A percentile compares a stretch with the other conserved stretches of the same genome.
Evolutionary conservation across 2,113 vertebrate genomes (phyloP).

Genomic region (Vulpes ferrilata): DNA sequence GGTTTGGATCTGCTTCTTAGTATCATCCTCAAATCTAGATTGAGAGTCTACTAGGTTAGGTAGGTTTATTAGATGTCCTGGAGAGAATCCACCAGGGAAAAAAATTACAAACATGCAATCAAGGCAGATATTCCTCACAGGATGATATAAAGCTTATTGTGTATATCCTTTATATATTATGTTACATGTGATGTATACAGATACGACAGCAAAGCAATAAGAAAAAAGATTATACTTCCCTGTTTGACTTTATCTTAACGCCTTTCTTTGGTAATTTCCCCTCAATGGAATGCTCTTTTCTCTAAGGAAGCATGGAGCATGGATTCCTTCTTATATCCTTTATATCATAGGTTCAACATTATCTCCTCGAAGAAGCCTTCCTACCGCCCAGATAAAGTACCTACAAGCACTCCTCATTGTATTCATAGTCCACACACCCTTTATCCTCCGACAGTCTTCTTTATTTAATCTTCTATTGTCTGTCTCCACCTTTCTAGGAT

Average conservation of each 20-base stretch:
- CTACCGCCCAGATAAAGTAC: not conserved
- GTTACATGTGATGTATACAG: not conserved
- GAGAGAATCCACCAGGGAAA: not conserved
- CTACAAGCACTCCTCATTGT: not conserved
- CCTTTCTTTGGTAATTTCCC: not conserved
- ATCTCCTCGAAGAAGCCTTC: not conserved
- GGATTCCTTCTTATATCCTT: not conserved
- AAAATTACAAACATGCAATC: not conserved
- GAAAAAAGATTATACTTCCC: not conserved
- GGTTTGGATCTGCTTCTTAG: not conserved
- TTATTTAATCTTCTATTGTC: slow-evolving; percentile 6
- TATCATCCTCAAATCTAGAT: not conserved
- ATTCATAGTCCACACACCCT: not conserved
- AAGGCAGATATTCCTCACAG: not conserved
- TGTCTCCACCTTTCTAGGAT: not conserved
- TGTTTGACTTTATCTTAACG: not conserved
- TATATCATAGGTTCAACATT: not conserved
- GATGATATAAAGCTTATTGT: not conserved
- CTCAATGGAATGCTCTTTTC: not conserved
- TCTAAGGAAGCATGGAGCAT: not conserved
- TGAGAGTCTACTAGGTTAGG: not conserved
- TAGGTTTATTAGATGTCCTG: not conserved
- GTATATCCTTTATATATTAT: not conserved
- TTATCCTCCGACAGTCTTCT: not conserved
- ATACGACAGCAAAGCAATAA: not conserved